Base-by-base conservation (phyloP, 2,797 vertebrate genomes). In the Pseudomugil tenellus region DNA sequence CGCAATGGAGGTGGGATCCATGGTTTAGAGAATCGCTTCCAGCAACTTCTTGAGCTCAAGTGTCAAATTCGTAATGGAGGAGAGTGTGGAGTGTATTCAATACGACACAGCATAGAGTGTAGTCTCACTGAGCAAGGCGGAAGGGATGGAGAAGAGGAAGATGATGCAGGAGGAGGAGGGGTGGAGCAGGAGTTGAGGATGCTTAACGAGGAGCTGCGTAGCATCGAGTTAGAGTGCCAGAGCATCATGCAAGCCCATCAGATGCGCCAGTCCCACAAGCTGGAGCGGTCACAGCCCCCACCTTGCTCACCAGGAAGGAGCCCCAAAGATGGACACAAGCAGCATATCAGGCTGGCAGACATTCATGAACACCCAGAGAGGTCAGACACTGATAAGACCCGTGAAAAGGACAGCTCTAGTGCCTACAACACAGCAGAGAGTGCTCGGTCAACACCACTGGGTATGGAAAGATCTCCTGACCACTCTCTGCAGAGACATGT, bases 341-440 rank as follows among this genome's bases (percentile, higher is more conserved):
- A 78, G 6, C 93, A 94, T 23, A 91, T 91, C 26, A 95, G 95
- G 79, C 86, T 97, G 62, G 95, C 95, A 0, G 96, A 98, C 80
- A 97, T 97, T 79, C 90, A 95, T 0, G 96, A 98, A 70, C 92
- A 96, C 46, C 95, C 95, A 0, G 97, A 97, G 74, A 94, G 94
- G 81, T 95, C 92, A 0, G 96, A 97, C 63, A 72, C 70, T 0
- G 90, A 93, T 34, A 91, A 87, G 67, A 17, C 86, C 59, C 92
- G 93, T 0, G 97, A 98, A 88, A 98, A 98, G 81, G 97, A 99
- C 88, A 98, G 95, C 81, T 98, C 97, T 34, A 98, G 97, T 39
- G 97, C 97, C 56, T 98, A 99, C 82, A 98, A 98, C 85, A 98
- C 97, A 0, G 97, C 97, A 0, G 97, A 99, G 84, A 99, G 97